Evolutionary conservation across 2,797 vertebrate genomes (phyloP).

Genomic region (Clarias fuscus): DNA sequence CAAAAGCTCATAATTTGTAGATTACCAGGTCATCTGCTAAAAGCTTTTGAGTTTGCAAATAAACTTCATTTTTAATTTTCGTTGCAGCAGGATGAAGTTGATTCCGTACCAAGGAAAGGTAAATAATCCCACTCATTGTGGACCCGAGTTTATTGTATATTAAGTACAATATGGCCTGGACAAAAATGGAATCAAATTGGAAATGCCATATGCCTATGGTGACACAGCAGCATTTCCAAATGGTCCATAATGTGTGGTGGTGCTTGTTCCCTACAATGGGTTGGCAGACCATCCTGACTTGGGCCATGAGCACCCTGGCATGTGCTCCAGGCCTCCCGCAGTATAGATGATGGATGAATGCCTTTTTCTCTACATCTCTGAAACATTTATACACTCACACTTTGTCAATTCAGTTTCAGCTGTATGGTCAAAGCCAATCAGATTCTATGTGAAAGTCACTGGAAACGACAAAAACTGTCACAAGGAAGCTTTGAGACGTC

Average conservation of each 20-base stretch:
- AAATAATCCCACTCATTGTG: background rate
- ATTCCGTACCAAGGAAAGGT: background rate
- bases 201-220: no score
- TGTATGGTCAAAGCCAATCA: background rate
- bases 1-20: background rate
- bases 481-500: background rate
- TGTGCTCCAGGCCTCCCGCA: no score
- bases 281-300: no score
- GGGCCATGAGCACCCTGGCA: no score
- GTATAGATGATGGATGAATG: no score
- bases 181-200: background rate
- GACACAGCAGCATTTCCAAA: no score
- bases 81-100: background rate
- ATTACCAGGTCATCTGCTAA: background rate
- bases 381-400: background rate
- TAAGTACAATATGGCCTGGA: background rate
- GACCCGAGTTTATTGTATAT: no score
- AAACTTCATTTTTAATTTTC: background rate
- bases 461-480: constrained; percentile 1
- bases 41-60: background rate
- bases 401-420: background rate
- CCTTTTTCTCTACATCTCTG: background rate
- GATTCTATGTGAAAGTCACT: background rate
- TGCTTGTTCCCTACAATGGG: no score
- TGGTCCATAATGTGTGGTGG: no score